Conservation (phyloP, 2,797 vertebrate genomes). For the Pantherophis alleghaniensis region DNA sequence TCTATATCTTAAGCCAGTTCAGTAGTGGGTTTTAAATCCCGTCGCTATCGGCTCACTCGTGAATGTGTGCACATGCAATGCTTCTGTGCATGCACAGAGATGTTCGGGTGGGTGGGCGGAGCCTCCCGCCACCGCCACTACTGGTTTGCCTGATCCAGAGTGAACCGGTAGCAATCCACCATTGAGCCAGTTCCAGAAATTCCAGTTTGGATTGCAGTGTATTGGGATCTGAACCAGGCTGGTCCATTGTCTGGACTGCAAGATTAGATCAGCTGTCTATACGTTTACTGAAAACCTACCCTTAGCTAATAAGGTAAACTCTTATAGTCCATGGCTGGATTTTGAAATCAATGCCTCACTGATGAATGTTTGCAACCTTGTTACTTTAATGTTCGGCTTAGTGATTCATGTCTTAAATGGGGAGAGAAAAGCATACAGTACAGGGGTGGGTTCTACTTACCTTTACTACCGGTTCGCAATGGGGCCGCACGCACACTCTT, state of each 20-base stretch:
- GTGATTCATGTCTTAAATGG: background rate
- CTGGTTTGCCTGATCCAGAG: no score
- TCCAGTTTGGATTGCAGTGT: background rate
- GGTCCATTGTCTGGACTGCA: background rate
- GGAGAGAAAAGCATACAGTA: background rate
- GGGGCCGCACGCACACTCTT: no score
- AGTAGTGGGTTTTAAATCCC: no score
- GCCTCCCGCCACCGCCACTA: no score
- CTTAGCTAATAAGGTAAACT: background rate
- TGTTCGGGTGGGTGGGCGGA: no score
- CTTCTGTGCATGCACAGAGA: no score
- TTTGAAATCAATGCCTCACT: background rate
- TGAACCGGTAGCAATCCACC: no score
- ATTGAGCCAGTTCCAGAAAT: background rate
- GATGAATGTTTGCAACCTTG: background rate
- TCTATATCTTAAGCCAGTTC: background rate
- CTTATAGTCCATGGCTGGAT: background rate
- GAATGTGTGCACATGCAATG: rapidly evolving
- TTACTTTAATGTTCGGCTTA: background rate
- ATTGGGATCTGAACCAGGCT: background rate
- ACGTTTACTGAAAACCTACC: background rate
- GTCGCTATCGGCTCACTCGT: no score
- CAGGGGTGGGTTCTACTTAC: no score
- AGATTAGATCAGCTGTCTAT: background rate
- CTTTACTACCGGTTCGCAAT: no score